A percentile compares a stretch with the other conserved stretches of the same genome.
Conservation (phyloP, 1,140 invertebrate species). For the Nixonia krombeini region DNA sequence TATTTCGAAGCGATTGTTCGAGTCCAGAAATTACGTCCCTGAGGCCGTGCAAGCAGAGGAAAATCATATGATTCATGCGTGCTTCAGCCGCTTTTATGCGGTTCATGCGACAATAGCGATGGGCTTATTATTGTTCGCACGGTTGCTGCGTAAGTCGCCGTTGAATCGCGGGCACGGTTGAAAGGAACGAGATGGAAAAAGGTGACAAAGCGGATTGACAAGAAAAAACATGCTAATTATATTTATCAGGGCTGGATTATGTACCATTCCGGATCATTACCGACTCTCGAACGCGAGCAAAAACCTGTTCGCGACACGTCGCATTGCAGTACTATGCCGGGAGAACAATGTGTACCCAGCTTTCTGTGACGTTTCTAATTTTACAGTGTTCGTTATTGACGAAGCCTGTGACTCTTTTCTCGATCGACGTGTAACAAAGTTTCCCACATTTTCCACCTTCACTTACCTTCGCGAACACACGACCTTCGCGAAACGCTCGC, state of each 20-base stretch:
- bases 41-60: too few species aligned
- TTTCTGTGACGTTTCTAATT: conserved; percentile 37
- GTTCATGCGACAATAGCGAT: conserved; percentile 22
- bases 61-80: conserved; percentile 10
- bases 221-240: conserved; percentile 46
- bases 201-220: conserved; percentile 26
- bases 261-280: conserved; percentile 57
- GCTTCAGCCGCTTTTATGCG: conserved; percentile 20
- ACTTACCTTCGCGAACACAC: too few species aligned
- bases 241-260: conserved; percentile 47
- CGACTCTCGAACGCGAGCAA: conserved; percentile 42
- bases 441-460: too few species aligned
- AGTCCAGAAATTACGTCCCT: too few species aligned
- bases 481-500: too few species aligned
- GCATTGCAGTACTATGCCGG: conserved; percentile 41
- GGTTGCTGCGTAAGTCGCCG: conserved; percentile 20
- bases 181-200: conserved; percentile 25
- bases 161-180: conserved; percentile 15
- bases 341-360: conserved; percentile 38
- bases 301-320: conserved; percentile 46
- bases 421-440: too few species aligned
- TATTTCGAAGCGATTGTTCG: too few species aligned
- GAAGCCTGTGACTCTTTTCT: background rate
- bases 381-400: conserved; percentile 20
- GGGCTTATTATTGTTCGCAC: conserved; percentile 25